Evolutionary conservation across 2,113 vertebrate genomes (phyloP).

Genomic region (Callocephalon fimbriatum): DNA sequence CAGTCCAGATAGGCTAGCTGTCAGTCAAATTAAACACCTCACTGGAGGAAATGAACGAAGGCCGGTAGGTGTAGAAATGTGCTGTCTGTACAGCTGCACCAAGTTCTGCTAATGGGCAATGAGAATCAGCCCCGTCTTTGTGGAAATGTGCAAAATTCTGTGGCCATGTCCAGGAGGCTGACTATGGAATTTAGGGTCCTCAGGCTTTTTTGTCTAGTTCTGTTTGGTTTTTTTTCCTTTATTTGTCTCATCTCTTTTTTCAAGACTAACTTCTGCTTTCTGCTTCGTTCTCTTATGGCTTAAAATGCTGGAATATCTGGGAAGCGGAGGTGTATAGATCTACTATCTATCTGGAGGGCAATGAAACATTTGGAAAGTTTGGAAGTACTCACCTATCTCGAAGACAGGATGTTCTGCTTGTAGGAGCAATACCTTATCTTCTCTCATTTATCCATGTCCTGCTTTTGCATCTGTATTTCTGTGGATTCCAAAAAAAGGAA

Average conservation of each 20-base stretch:
- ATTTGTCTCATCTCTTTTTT: neutral
- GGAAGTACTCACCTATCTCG: slow-evolving; percentile 17
- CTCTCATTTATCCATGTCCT: neutral
- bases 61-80: slow-evolving; percentile 40
- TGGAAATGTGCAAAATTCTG: neutral
- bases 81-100: slow-evolving; percentile 58
- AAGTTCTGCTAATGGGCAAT: slow-evolving; percentile 31
- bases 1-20: slow-evolving; percentile 50
- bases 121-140: neutral
- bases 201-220: rapidly evolving
- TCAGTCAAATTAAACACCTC: slow-evolving; percentile 57
- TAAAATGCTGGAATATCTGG: neutral
- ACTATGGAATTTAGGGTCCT: neutral
- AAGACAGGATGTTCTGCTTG: slow-evolving; percentile 23
- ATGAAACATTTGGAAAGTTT: neutral
- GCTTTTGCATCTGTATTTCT: slow-evolving; percentile 39
- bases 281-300: neutral
- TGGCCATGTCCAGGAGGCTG: neutral
- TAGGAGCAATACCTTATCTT: slow-evolving; percentile 13
- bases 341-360: neutral
- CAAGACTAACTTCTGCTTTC: neutral
- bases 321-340: neutral
- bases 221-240: neutral
- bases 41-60: slow-evolving; percentile 37
- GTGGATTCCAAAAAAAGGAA: slow-evolving; percentile 21